Evolutionary conservation across 64 coral and sea anemone genomes (phyloP), one percentile per base, ranked within the genome.

Genomic region (Pocillopora damicornis): DNA sequence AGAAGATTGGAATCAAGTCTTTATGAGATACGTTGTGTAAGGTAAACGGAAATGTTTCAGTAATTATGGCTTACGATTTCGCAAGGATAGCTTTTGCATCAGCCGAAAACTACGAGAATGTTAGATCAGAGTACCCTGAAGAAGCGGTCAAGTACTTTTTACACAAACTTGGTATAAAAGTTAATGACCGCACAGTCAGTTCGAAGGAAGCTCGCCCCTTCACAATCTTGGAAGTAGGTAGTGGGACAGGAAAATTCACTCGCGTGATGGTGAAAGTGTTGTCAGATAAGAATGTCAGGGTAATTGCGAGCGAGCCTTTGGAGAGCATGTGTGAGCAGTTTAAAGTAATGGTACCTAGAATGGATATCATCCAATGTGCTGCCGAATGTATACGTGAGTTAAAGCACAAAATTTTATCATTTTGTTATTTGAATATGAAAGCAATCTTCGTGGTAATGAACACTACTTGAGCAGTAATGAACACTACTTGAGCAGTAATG

Each of bases 161-260:
- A 34, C 22, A 51, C 4, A 79, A 79, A 60, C 77, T 79, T 79
- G 77, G 77, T 79, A 9, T 59, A 10, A 79, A 13, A 25, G 57
- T 26, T 12, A 13, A 79, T 25, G 22, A 79, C 10, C 3, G 20
- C 0, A 17, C 56, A 60, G 42, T 23, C 9, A 13, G 9, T 22
- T 51, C 42, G 42, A 23, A 8, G 11, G 26, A 14, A 60, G 57
- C 59, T 60, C 77, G 77, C 42, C 51, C 77, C 13, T 79, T 79
- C 58, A 83, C 89, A 25, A 63, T 90, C 22, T 75, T 90, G 65
- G 89, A 90, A 26, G 38, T 90, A 20, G 89, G 51, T 45, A 68
- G 78, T 62, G 89, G 89, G 18, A 90, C 89, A 45, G 89, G 89
- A 64, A 82, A 90, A 65, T 90, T 90, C 12, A 90, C 78, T 75